A percentile compares a stretch with the other conserved stretches of the same genome.
Evolutionary conservation across 30 jellyfish, hydroid and myxozoan genomes (phyloP).

Genomic region (Aurelia aurita): DNA sequence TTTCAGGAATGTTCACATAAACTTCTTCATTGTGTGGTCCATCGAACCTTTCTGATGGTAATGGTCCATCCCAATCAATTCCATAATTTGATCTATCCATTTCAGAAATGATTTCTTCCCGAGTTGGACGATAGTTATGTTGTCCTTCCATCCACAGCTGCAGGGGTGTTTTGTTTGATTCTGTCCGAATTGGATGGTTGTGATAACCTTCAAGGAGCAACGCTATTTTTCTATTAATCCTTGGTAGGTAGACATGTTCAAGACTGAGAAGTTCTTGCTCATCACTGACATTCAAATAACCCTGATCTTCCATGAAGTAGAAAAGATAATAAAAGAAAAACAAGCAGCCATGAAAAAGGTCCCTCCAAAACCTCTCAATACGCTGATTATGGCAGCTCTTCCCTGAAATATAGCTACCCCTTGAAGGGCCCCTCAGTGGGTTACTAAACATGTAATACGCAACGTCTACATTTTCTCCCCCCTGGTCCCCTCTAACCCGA

Average conservation of each 20-base stretch:
- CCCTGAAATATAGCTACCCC: conserved; percentile 60
- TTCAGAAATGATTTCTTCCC: too few relatives aligned
- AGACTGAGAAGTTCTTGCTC: conserved; percentile 11
- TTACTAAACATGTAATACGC: conserved; percentile 36
- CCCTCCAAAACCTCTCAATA: conserved; percentile 49
- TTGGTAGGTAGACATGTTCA: conserved; percentile 13
- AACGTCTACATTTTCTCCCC: conserved; percentile 59
- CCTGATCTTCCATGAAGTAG: conserved; percentile 13
- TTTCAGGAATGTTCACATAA: too few relatives aligned
- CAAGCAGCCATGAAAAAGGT: conserved; percentile 21
- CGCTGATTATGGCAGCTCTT: conserved; percentile 65
- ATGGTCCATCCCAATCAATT: too few relatives aligned
- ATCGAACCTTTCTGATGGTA: too few relatives aligned
- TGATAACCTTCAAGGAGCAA: conserved; percentile 30
- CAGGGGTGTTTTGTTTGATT: conserved; percentile 35
- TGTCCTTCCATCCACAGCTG: conserved; percentile 42
- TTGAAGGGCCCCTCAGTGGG: conserved; percentile 47
- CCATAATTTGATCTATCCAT: too few relatives aligned
- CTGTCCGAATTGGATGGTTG: conserved; percentile 42
- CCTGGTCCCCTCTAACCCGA: conserved; percentile 46
- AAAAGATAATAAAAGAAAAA: conserved; percentile 21
- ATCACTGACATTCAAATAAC: background rate
- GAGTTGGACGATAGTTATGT: conserved; percentile 2
- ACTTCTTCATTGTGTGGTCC: too few relatives aligned
- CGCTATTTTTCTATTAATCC: conserved; percentile 18